Evolutionary conservation across 2,113 vertebrate genomes (phyloP), one percentile per base, ranked within the genome.

Genomic region (Scomber japonicus): DNA sequence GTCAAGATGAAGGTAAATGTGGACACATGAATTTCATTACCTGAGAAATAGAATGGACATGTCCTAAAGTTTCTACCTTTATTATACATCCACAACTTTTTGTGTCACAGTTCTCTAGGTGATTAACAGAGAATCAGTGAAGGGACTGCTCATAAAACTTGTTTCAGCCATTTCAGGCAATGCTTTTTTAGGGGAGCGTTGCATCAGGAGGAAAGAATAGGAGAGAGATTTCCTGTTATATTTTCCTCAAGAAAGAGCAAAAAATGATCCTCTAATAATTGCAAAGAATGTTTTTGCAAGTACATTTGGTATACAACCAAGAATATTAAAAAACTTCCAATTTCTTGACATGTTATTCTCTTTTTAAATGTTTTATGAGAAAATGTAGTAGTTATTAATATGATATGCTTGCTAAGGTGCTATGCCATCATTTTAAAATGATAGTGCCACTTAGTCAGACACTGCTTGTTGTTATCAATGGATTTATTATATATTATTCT

Each of bases 1-100:
- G 72, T 78, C 27, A 63, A 48, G 45, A 59, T 71, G 30, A 76
- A 65, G 68, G 55, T 30, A 67, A 27, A 79, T 24, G 1, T 53
- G 24, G 24, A 63, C 31, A 63, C 0, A 2, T 60, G 6, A 21
- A 55, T 35, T 78, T 71, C 45, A 70, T 3, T 54, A 21, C 61
- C 7, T 53, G 19, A 46, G 40, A 65, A 40, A 55, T n/a, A 8
- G 3, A 83, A 71, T 64, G 65, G 46, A 65, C 17, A n/a, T 27
- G n/a, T 46, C 35, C 48, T 15, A n/a, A 46, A 44, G 24, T 64
- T 67, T 60, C 49, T 64, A 44, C 35, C n/a, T 63, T 60, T 60
- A n/a, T 57, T 53, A 40, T 56, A 75, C 44, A 71, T 46, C 8
- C 5, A 54, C 35, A 70, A 35, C 27, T n/a, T 54, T 45, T 53